Evolutionary conservation across 2,113 vertebrate genomes (phyloP).

Genomic region (Phoenicopterus ruber): DNA sequence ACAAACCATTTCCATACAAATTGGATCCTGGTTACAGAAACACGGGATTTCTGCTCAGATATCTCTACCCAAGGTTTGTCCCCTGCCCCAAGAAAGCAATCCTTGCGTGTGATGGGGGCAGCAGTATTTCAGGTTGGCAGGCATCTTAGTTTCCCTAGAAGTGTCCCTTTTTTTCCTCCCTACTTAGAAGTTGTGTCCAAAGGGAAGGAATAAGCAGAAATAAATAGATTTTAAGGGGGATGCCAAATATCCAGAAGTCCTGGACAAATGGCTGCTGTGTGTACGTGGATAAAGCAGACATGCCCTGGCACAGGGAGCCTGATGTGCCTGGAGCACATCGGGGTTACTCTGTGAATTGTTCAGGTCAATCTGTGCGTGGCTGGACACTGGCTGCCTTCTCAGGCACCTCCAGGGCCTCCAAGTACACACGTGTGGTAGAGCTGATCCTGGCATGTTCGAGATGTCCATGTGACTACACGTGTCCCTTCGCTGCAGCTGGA

Average conservation of each 20-base stretch:
- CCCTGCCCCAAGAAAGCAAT: background rate
- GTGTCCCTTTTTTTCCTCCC: background rate
- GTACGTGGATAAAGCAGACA: background rate
- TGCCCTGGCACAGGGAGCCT: background rate
- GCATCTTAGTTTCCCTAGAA: background rate
- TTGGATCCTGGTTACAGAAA: background rate
- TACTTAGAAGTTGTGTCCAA: background rate
- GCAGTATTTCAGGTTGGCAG: background rate
- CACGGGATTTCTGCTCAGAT: background rate
- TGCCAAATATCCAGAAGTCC: background rate
- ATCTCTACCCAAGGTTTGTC: background rate
- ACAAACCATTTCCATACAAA: background rate
- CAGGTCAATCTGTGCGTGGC: background rate
- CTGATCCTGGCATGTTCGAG: background rate
- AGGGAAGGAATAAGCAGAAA: background rate
- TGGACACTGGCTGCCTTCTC: background rate
- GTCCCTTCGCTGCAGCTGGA: background rate
- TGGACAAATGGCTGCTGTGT: background rate
- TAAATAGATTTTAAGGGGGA: background rate
- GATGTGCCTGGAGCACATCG: background rate
- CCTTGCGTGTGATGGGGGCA: background rate
- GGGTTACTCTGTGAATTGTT: background rate
- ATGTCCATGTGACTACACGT: background rate
- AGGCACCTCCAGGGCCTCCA: background rate
- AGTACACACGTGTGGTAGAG: fast-evolving